phyloP scores from a whole-genome alignment of 2,888 invertebrate species.

The Oxytorus armatus region DNA sequence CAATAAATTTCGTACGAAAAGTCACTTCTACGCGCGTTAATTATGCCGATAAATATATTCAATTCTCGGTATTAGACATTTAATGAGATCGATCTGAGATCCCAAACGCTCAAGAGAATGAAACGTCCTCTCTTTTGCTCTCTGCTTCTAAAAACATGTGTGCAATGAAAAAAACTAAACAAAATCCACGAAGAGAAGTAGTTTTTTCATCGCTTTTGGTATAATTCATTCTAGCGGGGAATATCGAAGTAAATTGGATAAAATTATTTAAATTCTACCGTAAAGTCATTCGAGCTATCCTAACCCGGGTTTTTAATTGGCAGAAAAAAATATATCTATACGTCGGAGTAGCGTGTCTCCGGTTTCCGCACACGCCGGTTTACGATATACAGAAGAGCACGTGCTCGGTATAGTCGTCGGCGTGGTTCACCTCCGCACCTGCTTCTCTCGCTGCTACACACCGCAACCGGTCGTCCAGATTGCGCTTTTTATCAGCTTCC shows the following conservation, averaged over 20 bases:
- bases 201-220: no score
- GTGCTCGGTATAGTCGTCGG: constrained; percentile 60
- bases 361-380: constrained; percentile 53
- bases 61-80: no score
- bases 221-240: not conserved
- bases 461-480: constrained; percentile 64
- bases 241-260: constrained; percentile 16
- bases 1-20: not conserved
- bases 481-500: constrained; percentile 67
- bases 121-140: not conserved
- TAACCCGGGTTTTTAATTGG: constrained; percentile 31
- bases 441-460: constrained; percentile 54
- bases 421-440: constrained; percentile 55
- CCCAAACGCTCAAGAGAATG: not conserved
- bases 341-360: constrained; percentile 30
- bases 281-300: constrained; percentile 14
- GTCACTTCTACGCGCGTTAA: no score
- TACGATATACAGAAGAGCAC: constrained; percentile 42
- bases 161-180: constrained; percentile 2
- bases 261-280: not conserved
- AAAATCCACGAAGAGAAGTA: no score
- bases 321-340: constrained; percentile 6
- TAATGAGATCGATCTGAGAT: not conserved
- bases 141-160: not conserved
- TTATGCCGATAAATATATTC: no score